phyloP scores from a whole-genome alignment of 2,797 vertebrate species.

The Remorina albescens region DNA sequence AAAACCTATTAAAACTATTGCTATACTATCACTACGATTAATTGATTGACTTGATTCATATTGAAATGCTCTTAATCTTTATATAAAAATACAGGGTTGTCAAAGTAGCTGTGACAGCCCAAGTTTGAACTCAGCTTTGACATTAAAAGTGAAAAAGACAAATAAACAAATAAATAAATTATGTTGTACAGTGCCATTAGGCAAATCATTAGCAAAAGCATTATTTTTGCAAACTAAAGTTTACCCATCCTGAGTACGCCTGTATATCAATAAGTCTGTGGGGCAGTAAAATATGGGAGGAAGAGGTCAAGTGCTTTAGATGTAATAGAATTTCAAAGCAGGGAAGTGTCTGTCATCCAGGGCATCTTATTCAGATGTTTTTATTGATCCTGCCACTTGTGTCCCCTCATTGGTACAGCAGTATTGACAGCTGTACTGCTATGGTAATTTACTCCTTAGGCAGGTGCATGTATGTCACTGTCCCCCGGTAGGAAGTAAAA shows the following conservation, averaged over 20 bases:
- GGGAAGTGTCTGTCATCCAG: conserved; percentile 59
- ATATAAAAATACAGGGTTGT: neutral
- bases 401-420: conserved; percentile 72
- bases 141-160: neutral
- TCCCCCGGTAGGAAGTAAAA: conserved; percentile 51
- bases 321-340: conserved; percentile 73
- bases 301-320: conserved; percentile 67
- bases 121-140: neutral
- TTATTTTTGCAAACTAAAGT: conserved; percentile 50
- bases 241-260: conserved; percentile 32
- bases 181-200: conserved; percentile 17
- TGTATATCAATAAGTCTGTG: conserved; percentile 63
- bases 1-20: neutral
- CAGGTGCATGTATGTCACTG: conserved; percentile 55
- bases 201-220: conserved; percentile 36
- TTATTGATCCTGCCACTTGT: conserved; percentile 79
- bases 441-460: conserved; percentile 80
- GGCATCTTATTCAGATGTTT: conserved; percentile 74
- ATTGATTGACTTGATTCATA: too few relatives aligned
- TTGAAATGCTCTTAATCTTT: neutral
- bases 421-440: conserved; percentile 83
- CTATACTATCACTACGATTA: too few relatives aligned
- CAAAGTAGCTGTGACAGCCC: neutral
- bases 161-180: conserved; percentile 15
- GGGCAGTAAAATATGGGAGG: conserved; percentile 46